Base-by-base conservation (phyloP, 2,113 vertebrate genomes). In the Pollachius pollachius region DNA sequence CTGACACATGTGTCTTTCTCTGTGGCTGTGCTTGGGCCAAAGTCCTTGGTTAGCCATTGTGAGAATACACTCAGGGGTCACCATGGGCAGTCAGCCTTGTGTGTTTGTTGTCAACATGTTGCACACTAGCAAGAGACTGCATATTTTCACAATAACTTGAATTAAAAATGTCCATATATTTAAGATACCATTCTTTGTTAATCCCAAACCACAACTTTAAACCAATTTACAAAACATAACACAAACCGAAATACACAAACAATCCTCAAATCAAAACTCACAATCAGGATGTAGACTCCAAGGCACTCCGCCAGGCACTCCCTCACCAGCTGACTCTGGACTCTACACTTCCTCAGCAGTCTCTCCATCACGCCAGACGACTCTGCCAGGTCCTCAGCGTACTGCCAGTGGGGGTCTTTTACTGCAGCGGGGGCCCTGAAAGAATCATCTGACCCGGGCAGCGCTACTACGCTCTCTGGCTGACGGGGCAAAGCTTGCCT, bases 221-320 rank as follows among this genome's bases (percentile, higher is more conserved):
- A 34, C 37, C 25, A 17, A 30, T 1, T 17, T 15, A 65, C 9
- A 19, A 34, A 34, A 16, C 15, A 13, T n/a, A 68, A 58, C 16
- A 18, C 17, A 13, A 58, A 58, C n/a, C 23, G 41, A 9, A 3
- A 21, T 7, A 13, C 16, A 21, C 1, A 25, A 16, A n/a, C n/a
- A 52, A 5, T 17, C 12, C n/a, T 34, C n/a, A 48, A 2, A 57
- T 12, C 15, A 59, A 17, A 54, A 89, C 91, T 91, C 78, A 91
- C 91, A 70, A 92, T 92, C 21, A 92, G 4, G 74, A 90, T 1
- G 19, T 89, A 92, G 27, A 91, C 83, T 5, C 91, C 90, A 0
- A 92, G 85, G 78, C 83, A 87, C 59, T 92, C 91, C 0, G 91
- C 90, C 73, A 92, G 30, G 65, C 91, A 92, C 72, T 91, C 84